These are phyloP conservation scores for Phymanthus crucifer DNA, from an alignment of 92 coral and sea anemone genomes.

Conservation along the genomic window DNA sequence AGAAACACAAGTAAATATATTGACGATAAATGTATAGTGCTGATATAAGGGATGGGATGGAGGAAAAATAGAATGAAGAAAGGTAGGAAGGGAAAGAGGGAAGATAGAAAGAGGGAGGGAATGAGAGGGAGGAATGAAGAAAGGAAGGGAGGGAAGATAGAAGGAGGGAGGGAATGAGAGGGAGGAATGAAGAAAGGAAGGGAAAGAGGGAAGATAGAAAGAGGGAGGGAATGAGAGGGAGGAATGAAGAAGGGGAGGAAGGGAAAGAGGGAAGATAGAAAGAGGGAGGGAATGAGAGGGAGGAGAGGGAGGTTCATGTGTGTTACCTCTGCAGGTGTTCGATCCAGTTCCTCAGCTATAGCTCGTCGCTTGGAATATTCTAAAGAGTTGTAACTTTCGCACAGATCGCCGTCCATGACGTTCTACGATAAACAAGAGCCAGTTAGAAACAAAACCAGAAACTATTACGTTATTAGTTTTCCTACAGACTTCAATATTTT, in stretches of 20 bases:
- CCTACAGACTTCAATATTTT: no score
- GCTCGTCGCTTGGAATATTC: conserved; percentile 89
- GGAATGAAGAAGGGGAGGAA: no score
- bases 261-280: no score
- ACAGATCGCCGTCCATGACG: conserved; percentile 96
- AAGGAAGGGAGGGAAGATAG: no score
- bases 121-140: no score
- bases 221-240: no score
- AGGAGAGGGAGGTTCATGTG: no score
- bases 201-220: no score
- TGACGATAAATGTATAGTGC: not conserved
- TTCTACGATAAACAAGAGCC: conserved; percentile 45
- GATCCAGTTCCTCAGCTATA: conserved; percentile 95
- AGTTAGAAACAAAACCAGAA: not conserved
- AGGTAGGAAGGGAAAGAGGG: not conserved
- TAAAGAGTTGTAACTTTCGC: conserved; percentile 93
- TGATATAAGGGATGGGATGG: not conserved
- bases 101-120: not conserved
- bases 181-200: no score
- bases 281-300: no score
- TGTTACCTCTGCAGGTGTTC: conserved; percentile 99
- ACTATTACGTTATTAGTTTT: no score
- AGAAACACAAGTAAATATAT: not conserved
- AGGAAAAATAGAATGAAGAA: not conserved
- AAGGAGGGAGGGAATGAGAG: no score